Base-by-base conservation (phyloP, 2,888 invertebrate species). In the Drosophila dives region DNA sequence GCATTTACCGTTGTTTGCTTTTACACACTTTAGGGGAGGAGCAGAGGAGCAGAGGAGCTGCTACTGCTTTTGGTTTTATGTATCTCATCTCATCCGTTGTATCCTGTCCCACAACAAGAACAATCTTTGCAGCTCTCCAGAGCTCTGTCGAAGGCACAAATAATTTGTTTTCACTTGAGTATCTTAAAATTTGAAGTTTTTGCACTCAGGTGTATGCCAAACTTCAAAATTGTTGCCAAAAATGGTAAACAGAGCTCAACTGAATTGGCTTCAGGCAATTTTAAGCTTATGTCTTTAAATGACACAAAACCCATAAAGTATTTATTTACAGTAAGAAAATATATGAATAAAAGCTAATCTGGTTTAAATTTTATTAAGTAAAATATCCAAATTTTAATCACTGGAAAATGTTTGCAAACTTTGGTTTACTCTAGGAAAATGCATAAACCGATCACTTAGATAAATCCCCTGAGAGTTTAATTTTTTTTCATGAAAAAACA, bases 1-100 rank as follows among this genome's bases (percentile, higher is more conserved):
- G 65, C 51, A 73, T 55, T 40, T 40, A 20, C 50, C 38, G 51
- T 61, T 74, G 64, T 74, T 64, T 66, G 51, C 48, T 23, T 51
- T 32, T 42, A 32, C 17, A 8, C 49, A 40, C 33, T 56, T 32
- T 8, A 4, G 36, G 55, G 12, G 4, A 10, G 15, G 17, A 20
- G 40, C 29, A 40, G 40, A 40, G n/a, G n/a, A n/a, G 32, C 11
- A 4, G 33, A n/a, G n/a, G 34, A 20, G 29, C 20, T 54, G 38
- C n/a, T 56, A 20, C 34, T 49, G 4, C 20, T 54, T 26, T 12
- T 55, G 55, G 26, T 55, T 38, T 77, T 36, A 38, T 69, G 23
- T 61, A 29, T 23, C 40, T 42, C 32, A 50, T 20, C 8, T 56
- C 15, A 56, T 42, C 56, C 32, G 32, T 12, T 51, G 42, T 26